Conservation (phyloP, 2,113 vertebrate genomes). For the Vicugna pacos region DNA sequence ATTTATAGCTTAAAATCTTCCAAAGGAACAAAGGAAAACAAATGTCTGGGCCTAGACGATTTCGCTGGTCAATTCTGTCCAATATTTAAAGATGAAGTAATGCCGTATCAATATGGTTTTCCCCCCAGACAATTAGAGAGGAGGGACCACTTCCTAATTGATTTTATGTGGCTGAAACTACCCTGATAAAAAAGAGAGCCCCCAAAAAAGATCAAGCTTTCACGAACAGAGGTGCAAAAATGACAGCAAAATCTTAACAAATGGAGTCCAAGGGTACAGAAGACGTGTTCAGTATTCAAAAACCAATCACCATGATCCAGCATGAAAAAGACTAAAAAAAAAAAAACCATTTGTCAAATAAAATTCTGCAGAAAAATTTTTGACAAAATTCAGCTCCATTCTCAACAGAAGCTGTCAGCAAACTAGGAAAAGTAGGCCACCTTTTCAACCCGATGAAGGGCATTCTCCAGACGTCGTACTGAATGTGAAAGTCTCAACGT, state of each 20-base stretch:
- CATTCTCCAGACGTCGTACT: accelerated
- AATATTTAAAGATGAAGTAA: not conserved
- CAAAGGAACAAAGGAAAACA: not conserved
- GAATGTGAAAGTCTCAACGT: accelerated
- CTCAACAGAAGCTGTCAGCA: not conserved
- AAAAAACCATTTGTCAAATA: not conserved
- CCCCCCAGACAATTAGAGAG: not conserved
- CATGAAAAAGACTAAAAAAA: not conserved
- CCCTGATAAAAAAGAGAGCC: not conserved
- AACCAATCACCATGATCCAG: no score
- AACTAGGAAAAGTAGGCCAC: no score
- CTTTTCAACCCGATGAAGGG: not conserved
- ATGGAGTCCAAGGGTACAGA: not conserved
- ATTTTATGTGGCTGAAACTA: not conserved
- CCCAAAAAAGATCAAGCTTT: not conserved
- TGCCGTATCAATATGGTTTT: not conserved
- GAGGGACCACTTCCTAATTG: not conserved
- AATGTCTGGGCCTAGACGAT: not conserved
- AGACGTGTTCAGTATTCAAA: not conserved
- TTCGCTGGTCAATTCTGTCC: not conserved
- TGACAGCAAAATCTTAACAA: not conserved
- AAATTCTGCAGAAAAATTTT: not conserved
- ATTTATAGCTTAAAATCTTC: not conserved
- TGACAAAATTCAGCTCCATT: not conserved
- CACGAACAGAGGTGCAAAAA: not conserved